These are phyloP conservation scores for Alosa sapidissima DNA, from an alignment of 2,797 vertebrate species.

Conservation along the genomic window DNA sequence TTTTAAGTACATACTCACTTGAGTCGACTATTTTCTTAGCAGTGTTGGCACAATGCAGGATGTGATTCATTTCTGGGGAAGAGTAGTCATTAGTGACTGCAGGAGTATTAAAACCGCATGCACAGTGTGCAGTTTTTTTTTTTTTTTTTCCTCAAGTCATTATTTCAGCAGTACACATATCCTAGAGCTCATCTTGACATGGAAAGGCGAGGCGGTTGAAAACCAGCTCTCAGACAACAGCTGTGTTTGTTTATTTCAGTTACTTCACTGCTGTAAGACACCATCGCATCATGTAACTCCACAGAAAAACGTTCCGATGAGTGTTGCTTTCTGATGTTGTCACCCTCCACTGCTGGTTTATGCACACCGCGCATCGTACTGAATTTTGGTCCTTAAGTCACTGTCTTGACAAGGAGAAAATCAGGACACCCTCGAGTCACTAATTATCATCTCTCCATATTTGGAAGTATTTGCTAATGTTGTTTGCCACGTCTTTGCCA, in stretches of 20 bases:
- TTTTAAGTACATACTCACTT: not conserved
- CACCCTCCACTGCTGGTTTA: not conserved
- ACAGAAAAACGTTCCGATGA: not conserved
- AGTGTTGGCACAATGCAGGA: not conserved
- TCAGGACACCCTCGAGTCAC: not conserved
- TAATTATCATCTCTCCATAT: not conserved
- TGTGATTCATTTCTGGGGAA: not conserved
- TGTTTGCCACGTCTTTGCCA: not conserved
- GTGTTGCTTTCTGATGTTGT: not conserved
- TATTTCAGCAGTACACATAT: slow-evolving; percentile 3
- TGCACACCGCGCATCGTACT: not conserved
- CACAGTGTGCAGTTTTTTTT: not conserved
- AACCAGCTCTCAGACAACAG: not conserved
- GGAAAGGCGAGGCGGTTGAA: not conserved
- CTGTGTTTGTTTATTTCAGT: not conserved
- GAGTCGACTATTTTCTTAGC: not conserved
- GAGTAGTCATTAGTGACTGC: not conserved
- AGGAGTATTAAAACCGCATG: not conserved
- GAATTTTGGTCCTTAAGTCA: not conserved
- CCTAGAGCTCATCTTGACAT: not conserved
- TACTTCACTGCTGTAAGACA: not conserved
- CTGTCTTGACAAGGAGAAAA: not conserved
- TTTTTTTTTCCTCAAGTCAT: not conserved
- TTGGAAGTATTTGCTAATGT: not conserved
- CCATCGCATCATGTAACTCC: not conserved